Evolutionary conservation across 1,140 invertebrate genomes (phyloP).

Genomic region (Anthonomus grandis): DNA sequence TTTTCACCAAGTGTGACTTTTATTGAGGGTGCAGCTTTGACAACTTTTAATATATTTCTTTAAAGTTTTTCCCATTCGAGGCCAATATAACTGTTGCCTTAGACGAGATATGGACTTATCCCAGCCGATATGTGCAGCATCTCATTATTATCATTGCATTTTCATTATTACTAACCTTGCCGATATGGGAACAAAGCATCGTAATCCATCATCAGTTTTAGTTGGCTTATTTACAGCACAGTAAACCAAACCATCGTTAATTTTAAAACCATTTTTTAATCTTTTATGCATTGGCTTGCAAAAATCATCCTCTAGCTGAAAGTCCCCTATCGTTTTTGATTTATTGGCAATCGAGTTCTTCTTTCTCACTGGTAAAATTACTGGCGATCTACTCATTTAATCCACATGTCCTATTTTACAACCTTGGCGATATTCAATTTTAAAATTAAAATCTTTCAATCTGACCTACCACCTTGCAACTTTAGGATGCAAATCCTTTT

Average conservation of each 20-base stretch:
- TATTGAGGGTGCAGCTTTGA: neutral
- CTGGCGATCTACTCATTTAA: neutral
- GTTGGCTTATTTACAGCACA: neutral
- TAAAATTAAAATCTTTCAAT: neutral
- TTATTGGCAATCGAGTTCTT: no score
- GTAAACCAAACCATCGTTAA: neutral
- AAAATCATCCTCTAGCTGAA: neutral
- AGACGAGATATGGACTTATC: neutral
- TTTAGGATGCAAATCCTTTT: neutral
- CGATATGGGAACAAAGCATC: neutral
- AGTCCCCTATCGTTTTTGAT: neutral
- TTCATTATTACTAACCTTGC: neutral
- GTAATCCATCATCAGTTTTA: no score
- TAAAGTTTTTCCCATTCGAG: neutral
- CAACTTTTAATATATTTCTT: neutral
- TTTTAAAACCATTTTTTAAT: no score
- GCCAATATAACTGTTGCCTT: neutral
- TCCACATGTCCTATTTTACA: neutral
- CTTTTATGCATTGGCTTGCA: no score
- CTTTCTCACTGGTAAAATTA: no score
- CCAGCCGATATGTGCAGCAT: neutral
- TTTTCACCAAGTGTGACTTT: neutral
- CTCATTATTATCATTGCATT: neutral
- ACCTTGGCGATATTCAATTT: neutral
- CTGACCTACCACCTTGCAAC: neutral